Evolutionary conservation across 2,797 vertebrate genomes (phyloP).

Genomic region (Melanotaenia trifasciata): DNA sequence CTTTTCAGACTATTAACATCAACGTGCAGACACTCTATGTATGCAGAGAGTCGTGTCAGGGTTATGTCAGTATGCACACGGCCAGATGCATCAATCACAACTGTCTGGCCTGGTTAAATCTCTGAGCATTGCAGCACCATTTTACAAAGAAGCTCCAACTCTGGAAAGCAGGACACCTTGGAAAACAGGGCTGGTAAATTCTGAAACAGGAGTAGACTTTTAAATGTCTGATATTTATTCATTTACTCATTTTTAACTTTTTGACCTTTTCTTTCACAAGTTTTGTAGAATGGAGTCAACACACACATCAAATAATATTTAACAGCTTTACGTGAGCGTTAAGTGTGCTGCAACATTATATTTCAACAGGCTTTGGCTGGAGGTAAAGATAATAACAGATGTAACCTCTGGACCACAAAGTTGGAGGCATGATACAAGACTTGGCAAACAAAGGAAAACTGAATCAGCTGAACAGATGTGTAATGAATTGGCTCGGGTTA

Average conservation of each 20-base stretch:
- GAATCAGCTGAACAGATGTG: neutral
- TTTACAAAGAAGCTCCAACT: slow-evolving; percentile 9
- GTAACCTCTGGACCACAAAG: neutral
- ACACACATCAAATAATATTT: too few species aligned
- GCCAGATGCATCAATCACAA: slow-evolving; percentile 64
- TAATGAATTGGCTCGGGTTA: neutral
- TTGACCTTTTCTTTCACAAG: neutral
- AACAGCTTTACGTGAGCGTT: too few species aligned
- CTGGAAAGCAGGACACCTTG: neutral
- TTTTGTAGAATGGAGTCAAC: too few species aligned
- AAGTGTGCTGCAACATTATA: too few species aligned
- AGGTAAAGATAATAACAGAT: slow-evolving; percentile 12
- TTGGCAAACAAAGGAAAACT: neutral
- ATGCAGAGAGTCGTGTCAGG: slow-evolving; percentile 39
- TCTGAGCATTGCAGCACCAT: slow-evolving; percentile 6
- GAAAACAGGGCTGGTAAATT: neutral
- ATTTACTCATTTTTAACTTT: neutral
- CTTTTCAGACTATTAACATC: slow-evolving; percentile 17
- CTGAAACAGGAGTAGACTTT: neutral
- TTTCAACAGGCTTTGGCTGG: neutral
- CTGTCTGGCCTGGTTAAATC: slow-evolving; percentile 36
- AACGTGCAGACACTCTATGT: slow-evolving; percentile 10
- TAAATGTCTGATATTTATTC: neutral
- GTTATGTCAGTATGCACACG: slow-evolving; percentile 56
- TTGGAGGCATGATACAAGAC: neutral